These are phyloP conservation scores for Himalopsyche anomala DNA, from an alignment of 2,888 invertebrate species.

Conservation along the genomic window DNA sequence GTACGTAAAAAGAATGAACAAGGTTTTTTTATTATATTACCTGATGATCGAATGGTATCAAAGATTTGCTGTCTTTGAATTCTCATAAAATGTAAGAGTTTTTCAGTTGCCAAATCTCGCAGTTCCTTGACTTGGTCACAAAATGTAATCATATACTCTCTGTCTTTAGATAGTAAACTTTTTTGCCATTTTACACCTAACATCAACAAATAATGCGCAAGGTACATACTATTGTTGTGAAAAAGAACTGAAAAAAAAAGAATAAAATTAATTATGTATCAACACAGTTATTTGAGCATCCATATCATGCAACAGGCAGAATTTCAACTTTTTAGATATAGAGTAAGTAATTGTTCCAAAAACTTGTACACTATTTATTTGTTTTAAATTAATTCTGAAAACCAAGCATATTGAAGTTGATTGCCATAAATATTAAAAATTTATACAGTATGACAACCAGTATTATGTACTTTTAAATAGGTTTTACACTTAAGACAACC, in stretches of 20 bases:
- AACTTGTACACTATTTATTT: background rate
- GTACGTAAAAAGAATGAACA: background rate
- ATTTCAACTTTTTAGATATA: background rate
- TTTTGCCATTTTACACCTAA: constrained; percentile 82
- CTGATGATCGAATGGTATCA: constrained; percentile 86
- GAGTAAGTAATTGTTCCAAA: background rate
- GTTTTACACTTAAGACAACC: no score
- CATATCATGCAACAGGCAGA: background rate
- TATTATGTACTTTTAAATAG: no score
- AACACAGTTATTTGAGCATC: background rate
- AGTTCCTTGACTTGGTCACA: constrained; percentile 82
- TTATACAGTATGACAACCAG: no score
- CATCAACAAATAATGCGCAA: constrained; percentile 84
- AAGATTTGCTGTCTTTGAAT: constrained; percentile 86
- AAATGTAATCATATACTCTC: constrained; percentile 80
- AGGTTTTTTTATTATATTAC: constrained; percentile 69
- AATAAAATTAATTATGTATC: background rate
- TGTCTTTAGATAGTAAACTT: constrained; percentile 77
- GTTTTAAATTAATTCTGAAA: no score
- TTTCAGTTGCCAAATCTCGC: constrained; percentile 81
- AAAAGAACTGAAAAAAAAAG: constrained; percentile 81
- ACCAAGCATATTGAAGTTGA: no score
- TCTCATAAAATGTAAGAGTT: constrained; percentile 84
- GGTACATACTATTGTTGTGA: constrained; percentile 94
- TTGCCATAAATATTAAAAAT: no score